Evolutionary conservation across 2,113 vertebrate species (phyloP).

Genomic region (Percopsis transmontana): DNA sequence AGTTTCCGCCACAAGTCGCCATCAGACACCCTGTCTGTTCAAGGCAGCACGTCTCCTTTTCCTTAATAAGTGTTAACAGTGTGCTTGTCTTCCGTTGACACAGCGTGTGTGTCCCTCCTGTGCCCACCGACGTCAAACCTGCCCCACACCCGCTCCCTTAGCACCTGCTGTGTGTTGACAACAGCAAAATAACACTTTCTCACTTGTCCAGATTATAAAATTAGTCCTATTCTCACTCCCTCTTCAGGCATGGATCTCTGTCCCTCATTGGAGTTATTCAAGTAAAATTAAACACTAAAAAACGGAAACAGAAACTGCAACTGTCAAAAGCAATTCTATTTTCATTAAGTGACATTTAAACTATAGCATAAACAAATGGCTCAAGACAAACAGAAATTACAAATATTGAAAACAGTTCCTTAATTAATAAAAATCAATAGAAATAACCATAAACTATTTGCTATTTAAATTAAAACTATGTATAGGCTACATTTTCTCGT

Average conservation of each 20-base stretch:
- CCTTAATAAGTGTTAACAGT: slow-evolving; percentile 75
- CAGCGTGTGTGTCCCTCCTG: slow-evolving; percentile 49
- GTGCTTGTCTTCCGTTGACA: slow-evolving; percentile 62
- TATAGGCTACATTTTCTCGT: too few species aligned
- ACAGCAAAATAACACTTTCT: slow-evolving; percentile 74
- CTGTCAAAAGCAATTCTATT: not conserved
- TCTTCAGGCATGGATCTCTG: slow-evolving; percentile 24
- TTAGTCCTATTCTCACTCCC: slow-evolving; percentile 61
- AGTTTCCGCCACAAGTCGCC: slow-evolving; percentile 51
- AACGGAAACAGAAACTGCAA: not conserved
- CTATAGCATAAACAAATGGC: not conserved
- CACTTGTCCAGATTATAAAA: slow-evolving; percentile 71
- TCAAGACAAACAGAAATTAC: not conserved
- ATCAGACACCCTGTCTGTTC: slow-evolving; percentile 47
- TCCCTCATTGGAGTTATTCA: slow-evolving; percentile 4
- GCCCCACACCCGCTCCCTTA: slow-evolving; percentile 70
- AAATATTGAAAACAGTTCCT: not conserved
- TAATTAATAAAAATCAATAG: too few species aligned
- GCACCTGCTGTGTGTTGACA: slow-evolving; percentile 76
- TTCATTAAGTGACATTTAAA: slow-evolving; percentile 3
- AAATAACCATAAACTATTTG: too few species aligned
- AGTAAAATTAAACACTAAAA: slow-evolving; percentile 16
- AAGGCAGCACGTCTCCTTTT: slow-evolving; percentile 52
- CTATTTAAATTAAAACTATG: too few species aligned
- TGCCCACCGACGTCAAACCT: slow-evolving; percentile 67